Conservation (phyloP, 2,888 invertebrate genomes). For the Caprella mutica region DNA sequence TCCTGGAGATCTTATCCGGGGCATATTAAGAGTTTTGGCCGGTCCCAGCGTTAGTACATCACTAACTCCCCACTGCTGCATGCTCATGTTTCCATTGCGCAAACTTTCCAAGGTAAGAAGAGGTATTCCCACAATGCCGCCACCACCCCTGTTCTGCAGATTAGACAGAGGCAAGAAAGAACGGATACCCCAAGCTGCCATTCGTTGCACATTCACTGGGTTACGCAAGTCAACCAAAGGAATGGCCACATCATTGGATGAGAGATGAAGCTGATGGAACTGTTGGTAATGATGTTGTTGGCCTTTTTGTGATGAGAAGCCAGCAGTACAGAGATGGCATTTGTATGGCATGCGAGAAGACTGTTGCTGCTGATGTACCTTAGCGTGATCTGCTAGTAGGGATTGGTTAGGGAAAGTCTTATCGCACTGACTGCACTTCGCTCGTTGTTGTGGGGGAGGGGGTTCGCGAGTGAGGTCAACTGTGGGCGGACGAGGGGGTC, state of each 20-base stretch:
- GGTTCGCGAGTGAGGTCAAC: slow-evolving; percentile 40
- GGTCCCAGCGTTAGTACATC: slow-evolving; percentile 33
- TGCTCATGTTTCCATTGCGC: slow-evolving; percentile 31
- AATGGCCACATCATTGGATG: slow-evolving; percentile 32
- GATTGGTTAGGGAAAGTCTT: slow-evolving; percentile 28
- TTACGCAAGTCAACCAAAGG: slow-evolving; percentile 33
- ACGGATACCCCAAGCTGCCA: slow-evolving; percentile 33
- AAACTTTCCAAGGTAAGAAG: slow-evolving; percentile 32
- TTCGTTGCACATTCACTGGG: slow-evolving; percentile 32
- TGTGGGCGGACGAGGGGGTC: slow-evolving; percentile 45
- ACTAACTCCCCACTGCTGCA: slow-evolving; percentile 34
- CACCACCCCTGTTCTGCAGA: slow-evolving; percentile 33
- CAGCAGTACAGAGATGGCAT: slow-evolving; percentile 45
- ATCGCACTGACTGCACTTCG: slow-evolving; percentile 32
- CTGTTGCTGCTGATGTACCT: slow-evolving; percentile 30
- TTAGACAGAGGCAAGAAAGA: slow-evolving; percentile 34
- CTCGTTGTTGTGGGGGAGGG: slow-evolving; percentile 18
- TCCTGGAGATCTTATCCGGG: slow-evolving; percentile 15
- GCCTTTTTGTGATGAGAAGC: slow-evolving; percentile 44
- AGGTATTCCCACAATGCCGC: slow-evolving; percentile 33
- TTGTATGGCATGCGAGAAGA: slow-evolving; percentile 30
- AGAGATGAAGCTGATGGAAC: slow-evolving; percentile 38
- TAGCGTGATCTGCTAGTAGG: slow-evolving; percentile 27
- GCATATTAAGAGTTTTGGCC: slow-evolving; percentile 29
- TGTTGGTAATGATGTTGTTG: slow-evolving; percentile 45